These are phyloP conservation scores for Acleris literana DNA, from an alignment of 2,888 invertebrate genomes.

Conservation along the genomic window DNA sequence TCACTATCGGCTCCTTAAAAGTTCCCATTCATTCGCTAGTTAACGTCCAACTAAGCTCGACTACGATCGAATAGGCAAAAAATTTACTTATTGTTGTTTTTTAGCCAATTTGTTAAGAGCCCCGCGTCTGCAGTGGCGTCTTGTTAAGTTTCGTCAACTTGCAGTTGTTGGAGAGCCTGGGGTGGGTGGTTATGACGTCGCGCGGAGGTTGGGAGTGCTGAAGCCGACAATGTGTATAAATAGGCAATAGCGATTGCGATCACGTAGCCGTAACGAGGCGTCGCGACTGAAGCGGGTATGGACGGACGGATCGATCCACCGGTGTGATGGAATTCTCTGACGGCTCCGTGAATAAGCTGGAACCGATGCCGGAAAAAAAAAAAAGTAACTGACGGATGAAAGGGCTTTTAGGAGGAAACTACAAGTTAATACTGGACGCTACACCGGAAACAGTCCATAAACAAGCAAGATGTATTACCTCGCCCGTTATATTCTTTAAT, in stretches of 20 bases:
- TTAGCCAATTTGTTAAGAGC: slow-evolving; percentile 48
- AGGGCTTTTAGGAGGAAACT: neutral
- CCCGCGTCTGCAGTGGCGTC: slow-evolving; percentile 35
- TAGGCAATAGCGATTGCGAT: slow-evolving; percentile 78
- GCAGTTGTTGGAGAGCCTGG: slow-evolving; percentile 48
- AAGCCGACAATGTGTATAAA: slow-evolving; percentile 78
- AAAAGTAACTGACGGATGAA: neutral
- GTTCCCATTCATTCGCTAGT: slow-evolving; percentile 66
- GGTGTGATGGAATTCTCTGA: slow-evolving; percentile 62
- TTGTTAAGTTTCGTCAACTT: slow-evolving; percentile 40
- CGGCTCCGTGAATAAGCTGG: slow-evolving; percentile 33
- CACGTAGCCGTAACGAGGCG: slow-evolving; percentile 79
- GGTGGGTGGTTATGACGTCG: slow-evolving; percentile 52
- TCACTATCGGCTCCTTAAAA: slow-evolving; percentile 62
- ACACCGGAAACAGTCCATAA: no score
- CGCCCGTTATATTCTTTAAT: no score
- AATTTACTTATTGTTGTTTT: slow-evolving; percentile 57
- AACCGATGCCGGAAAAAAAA: slow-evolving; percentile 12
- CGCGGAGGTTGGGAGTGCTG: slow-evolving; percentile 56
- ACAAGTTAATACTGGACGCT: no score
- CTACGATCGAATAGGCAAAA: slow-evolving; percentile 63
- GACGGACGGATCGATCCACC: slow-evolving; percentile 61
- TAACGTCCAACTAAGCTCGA: slow-evolving; percentile 67
- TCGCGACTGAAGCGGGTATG: slow-evolving; percentile 63
- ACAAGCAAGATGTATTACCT: no score